Evolutionary conservation across 2,113 vertebrate genomes (phyloP), one percentile per base, ranked within the genome.

Genomic region (Aptenodytes patagonicus): DNA sequence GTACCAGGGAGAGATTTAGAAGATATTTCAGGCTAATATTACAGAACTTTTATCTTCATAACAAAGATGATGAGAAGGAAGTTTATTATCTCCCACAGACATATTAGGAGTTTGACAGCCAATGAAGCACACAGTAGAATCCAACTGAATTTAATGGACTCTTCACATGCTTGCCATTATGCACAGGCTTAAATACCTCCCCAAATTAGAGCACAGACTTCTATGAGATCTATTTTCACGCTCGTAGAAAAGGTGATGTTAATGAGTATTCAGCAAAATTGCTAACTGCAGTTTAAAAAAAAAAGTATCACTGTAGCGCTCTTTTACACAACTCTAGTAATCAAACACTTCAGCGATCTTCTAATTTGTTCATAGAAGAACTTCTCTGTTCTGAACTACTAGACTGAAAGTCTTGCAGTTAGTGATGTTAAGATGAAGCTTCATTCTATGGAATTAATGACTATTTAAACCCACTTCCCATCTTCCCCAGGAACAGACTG

Each of bases 241-340:
- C 8, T 52, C 34, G 52, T 3, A 64, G 46, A 83, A 91, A 73
- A 57, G 42, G 51, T 70, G 32, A 57, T 49, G 24, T 54, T 57
- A 88, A 83, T n/a, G 36, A 83, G 32, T 85, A 52, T 47, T 94
- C 38, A 69, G 19, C 8, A 79, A 91, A 94, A 95, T 17, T 46
- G n/a, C 3, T 54, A 93, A 79, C 13, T 40, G 7, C 2, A 28
- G 4, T 65, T 77, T 25, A 72, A 36, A 44, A 55, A 17, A 36
- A 32, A 11, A 52, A 6, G 80, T 28, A 28, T 2, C 7, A 40
- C 20, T 1, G 0, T 42, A 88, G 44, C 0, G 1, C 3, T 64
- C 6, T 72, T 91, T 47, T 25, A 65, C 11, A 65, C 10, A 76
- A 80, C 42, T 90, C 36, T 5, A 52, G 21, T 62, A 64, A 90